Base-by-base conservation (phyloP, 2,888 invertebrate genomes). In the Bombyx huttoni region DNA sequence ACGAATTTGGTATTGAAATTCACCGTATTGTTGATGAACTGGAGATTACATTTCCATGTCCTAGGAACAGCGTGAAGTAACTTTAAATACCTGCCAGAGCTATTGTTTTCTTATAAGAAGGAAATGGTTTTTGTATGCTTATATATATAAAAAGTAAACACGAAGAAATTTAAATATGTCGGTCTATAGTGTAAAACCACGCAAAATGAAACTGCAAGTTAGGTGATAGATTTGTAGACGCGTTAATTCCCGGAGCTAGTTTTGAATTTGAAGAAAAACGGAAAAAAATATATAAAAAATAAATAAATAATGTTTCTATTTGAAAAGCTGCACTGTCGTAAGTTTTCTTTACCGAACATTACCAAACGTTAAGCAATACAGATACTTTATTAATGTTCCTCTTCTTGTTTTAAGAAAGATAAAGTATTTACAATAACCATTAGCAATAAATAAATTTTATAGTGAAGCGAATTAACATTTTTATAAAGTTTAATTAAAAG, bases 391-490 rank as follows among this genome's bases (percentile, higher is more conserved):
- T 81, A 78, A 89, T 88, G 89, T 89, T 89, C 89, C 89, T 89
- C 87, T 84, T 83, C 82, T 88, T 88, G 68, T 88, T 83, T 88
- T 89, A 89, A 88, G 89, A 86, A 85, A 89, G 83, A 88, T 81
- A 81, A 70, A 81, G 87, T 89, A 89, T 89, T 89, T 89, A 89
- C 89, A 81, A 75, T 81, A 73, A 72, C 65, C 70, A 73, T 83
- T 88, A 89, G 86, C 86, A 89, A 85, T 89, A 87, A 84, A 76
- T 81, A 80, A 80, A 83, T 79, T 77, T 77, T 75, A 77, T 75
- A 74, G 74, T 70, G 71, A 82, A 73, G 79, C 78, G 76, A 82
- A 83, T 81, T 79, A 84, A 81, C 81, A 84, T 79, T 81, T 86
- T 87, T 88, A 83, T 88, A 88, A 83, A 80, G 79, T 84, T 86